Percentiles rank a stretch among this genome's conserved stretches.
Conservation (phyloP, 2,113 vertebrate genomes). For the Cryptotis parvus region DNA sequence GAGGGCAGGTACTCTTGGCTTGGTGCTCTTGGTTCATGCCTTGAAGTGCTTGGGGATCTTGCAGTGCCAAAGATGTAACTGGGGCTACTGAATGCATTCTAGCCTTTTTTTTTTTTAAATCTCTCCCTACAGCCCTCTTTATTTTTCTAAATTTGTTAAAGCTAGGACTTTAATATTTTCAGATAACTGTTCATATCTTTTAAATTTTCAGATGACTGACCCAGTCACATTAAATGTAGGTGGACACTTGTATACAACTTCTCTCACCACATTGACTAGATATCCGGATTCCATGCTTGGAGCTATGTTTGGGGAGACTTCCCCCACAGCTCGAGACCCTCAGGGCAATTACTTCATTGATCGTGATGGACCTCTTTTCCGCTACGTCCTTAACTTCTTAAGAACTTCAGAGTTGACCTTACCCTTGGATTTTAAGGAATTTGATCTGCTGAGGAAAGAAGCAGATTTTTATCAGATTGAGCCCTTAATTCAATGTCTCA, state of each 20-base stretch:
- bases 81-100: too few species aligned
- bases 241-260: constrained; percentile 93
- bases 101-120: too few species aligned
- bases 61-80: too few species aligned
- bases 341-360: constrained; percentile 95
- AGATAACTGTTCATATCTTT: constrained; percentile 55
- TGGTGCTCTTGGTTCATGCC: too few species aligned
- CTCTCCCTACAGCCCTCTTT: too few species aligned
- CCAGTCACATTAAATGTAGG: constrained; percentile 94
- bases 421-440: constrained; percentile 93
- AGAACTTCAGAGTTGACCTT: constrained; percentile 93
- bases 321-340: constrained; percentile 92
- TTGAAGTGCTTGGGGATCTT: too few species aligned
- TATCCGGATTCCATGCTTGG: constrained; percentile 94
- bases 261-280: constrained; percentile 91
- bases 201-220: constrained; percentile 91
- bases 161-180: constrained; percentile 44
- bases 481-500: constrained; percentile 95
- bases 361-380: constrained; percentile 93
- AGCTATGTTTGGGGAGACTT: constrained; percentile 93
- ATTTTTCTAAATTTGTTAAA: constrained; percentile 58
- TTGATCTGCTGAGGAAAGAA: constrained; percentile 92
- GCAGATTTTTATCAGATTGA: constrained; percentile 95
- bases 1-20: too few species aligned
- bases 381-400: constrained; percentile 93